Evolutionary conservation across 2,113 vertebrate genomes (phyloP).

Genomic region (Gavia stellata): DNA sequence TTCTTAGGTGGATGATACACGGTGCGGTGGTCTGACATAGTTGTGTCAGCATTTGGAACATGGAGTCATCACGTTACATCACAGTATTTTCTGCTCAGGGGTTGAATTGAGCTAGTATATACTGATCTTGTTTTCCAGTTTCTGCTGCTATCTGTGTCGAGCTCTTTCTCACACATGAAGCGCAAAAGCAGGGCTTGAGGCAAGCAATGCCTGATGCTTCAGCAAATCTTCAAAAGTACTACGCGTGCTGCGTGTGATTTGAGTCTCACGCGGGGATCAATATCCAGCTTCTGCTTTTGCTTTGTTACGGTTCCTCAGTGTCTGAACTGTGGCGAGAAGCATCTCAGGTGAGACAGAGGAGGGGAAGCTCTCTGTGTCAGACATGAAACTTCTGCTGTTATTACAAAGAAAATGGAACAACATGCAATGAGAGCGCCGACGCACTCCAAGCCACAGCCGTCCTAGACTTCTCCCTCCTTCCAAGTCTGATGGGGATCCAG

Average conservation of each 20-base stretch:
- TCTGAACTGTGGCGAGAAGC: not conserved
- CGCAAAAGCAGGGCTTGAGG: not conserved
- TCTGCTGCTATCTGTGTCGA: not conserved
- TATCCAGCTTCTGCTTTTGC: not conserved
- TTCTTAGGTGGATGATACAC: not conserved
- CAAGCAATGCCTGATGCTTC: not conserved
- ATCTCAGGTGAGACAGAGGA: not conserved
- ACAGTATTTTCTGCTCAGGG: not conserved
- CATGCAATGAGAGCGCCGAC: conserved; percentile 5
- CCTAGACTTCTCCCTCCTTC: conserved; percentile 44
- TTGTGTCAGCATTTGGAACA: not conserved
- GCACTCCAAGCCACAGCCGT: conserved; percentile 61
- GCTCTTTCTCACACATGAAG: not conserved
- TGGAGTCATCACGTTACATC: not conserved
- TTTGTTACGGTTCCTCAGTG: not conserved
- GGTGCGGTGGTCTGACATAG: not conserved
- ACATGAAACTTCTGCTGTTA: conserved; percentile 36
- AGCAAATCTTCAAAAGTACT: not conserved
- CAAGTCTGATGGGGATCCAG: conserved; percentile 62
- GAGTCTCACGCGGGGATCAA: not conserved
- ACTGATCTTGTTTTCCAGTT: not conserved
- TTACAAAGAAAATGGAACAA: conserved; percentile 18
- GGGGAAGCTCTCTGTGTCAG: not conserved
- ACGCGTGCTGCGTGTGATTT: not conserved
- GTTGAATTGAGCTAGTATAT: not conserved